These are phyloP conservation scores for Anthrax anthrax DNA, from an alignment of 2,888 invertebrate species.

Conservation along the genomic window DNA sequence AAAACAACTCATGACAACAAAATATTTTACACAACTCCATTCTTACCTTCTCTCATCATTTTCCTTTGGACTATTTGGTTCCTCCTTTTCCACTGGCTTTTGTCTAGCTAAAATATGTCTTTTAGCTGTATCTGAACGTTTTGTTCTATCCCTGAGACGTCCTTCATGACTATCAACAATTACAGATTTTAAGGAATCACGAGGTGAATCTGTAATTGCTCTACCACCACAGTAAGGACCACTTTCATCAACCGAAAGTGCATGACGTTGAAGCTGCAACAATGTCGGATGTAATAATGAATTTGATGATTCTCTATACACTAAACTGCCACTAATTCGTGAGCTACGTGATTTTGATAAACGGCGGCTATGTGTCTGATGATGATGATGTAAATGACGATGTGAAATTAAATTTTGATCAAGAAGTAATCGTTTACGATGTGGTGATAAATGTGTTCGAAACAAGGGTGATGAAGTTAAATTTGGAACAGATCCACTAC, in stretches of 20 bases:
- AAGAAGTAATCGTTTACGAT: conserved; percentile 22
- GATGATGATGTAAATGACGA: conserved; percentile 22
- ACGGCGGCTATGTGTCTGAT: conserved; percentile 25
- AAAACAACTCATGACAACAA: no score
- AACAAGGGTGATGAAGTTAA: conserved; percentile 20
- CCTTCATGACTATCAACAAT: conserved; percentile 11
- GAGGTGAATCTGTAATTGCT: conserved; percentile 4
- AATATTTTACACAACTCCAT: neutral
- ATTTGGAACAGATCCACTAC: conserved; percentile 48
- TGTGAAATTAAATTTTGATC: conserved; percentile 31
- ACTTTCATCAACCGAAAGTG: conserved; percentile 68
- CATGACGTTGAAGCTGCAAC: conserved; percentile 53
- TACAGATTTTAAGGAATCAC: conserved; percentile 10
- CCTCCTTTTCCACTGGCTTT: conserved; percentile 57
- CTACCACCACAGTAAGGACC: conserved; percentile 31
- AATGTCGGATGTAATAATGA: conserved; percentile 44
- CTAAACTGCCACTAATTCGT: conserved; percentile 28
- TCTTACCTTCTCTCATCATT: conserved; percentile 25
- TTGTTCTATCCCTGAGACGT: conserved; percentile 47
- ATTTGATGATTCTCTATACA: conserved; percentile 30
- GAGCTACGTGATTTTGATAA: conserved; percentile 21
- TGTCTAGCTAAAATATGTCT: conserved; percentile 63
- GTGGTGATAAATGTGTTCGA: conserved; percentile 20
- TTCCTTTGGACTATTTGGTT: conserved; percentile 20
- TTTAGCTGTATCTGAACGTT: conserved; percentile 45